Conservation (phyloP, 2,888 invertebrate species). For the Smittia aterrima region DNA sequence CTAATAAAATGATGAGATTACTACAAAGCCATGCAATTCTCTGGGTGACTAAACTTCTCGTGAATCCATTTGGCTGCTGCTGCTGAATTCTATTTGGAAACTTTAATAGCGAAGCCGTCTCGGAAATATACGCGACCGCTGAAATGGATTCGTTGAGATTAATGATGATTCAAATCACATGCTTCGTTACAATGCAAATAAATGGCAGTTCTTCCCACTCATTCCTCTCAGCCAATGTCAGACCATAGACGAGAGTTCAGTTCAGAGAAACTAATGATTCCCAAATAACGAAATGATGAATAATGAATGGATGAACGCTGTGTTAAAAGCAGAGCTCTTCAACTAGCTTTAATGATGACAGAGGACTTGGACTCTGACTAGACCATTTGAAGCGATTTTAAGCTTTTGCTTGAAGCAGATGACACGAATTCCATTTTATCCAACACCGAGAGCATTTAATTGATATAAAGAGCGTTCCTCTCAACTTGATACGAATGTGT, state of each 20-base stretch:
- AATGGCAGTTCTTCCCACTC: constrained; percentile 15
- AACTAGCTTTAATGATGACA: background rate
- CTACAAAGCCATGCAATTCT: background rate
- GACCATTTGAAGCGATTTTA: background rate
- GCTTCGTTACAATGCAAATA: constrained; percentile 35
- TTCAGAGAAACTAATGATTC: constrained; percentile 16
- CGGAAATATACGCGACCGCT: background rate
- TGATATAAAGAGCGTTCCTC: background rate
- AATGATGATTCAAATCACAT: constrained; percentile 36
- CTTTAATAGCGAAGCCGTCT: background rate
- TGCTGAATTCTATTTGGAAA: no score
- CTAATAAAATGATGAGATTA: constrained; percentile 5
- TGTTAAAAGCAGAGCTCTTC: background rate
- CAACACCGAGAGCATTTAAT: background rate
- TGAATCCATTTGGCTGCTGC: no score
- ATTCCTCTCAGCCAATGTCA: background rate
- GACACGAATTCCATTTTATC: background rate
- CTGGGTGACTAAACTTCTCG: background rate
- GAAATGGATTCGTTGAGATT: background rate
- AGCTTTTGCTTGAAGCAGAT: background rate
- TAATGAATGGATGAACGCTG: constrained; percentile 24
- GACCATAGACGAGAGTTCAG: background rate
- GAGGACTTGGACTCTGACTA: constrained; percentile 8
- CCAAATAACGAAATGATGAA: constrained; percentile 1
- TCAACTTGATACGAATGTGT: background rate